phyloP scores from a whole-genome alignment of 2,113 vertebrate genomes.

The Oceanites oceanicus region DNA sequence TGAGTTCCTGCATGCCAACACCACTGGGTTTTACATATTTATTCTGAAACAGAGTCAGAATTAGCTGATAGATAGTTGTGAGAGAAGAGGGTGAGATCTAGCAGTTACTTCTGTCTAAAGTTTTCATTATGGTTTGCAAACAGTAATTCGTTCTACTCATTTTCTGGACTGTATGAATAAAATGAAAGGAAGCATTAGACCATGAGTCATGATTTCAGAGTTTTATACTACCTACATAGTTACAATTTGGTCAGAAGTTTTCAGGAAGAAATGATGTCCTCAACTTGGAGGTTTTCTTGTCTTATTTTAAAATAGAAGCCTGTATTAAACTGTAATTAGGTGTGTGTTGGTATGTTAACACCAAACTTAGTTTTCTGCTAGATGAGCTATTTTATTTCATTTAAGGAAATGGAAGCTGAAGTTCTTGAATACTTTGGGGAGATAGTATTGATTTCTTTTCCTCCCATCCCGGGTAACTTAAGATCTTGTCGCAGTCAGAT shows the following conservation, averaged over 20 bases:
- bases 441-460: not conserved
- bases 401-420: not conserved
- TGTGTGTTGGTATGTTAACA: not conserved
- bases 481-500: not conserved
- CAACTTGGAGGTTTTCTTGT: not conserved
- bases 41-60: not conserved
- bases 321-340: not conserved
- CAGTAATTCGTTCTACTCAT: not conserved
- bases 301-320: not conserved
- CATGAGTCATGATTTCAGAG: not conserved
- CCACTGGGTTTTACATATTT: not conserved
- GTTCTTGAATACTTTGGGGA: not conserved
- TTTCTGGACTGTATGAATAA: not conserved
- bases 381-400: not conserved
- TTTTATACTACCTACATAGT: not conserved
- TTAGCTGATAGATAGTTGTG: not conserved
- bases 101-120: not conserved
- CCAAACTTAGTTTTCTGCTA: not conserved
- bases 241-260: not conserved
- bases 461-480: not conserved
- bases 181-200: not conserved
- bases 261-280: not conserved
- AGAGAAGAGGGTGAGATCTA: not conserved
- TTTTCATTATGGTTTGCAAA: not conserved
- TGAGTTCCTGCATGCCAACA: constrained; percentile 63